These are phyloP conservation scores for Psilanteris sp. DNA, from an alignment of 1,140 invertebrate genomes.

Conservation along the genomic window DNA sequence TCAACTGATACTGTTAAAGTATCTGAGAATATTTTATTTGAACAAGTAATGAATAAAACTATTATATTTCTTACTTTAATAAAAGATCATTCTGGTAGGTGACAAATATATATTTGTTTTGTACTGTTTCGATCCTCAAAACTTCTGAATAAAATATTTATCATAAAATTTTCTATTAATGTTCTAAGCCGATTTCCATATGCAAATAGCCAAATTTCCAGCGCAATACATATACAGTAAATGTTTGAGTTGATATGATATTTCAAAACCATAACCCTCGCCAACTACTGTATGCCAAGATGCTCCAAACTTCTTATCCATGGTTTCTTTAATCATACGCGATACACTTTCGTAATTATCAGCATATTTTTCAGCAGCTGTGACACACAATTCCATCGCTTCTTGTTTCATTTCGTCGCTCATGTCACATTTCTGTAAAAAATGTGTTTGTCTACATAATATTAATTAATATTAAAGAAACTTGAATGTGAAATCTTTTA, in stretches of 20 bases:
- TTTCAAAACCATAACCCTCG: conserved; percentile 96
- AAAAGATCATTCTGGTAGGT: too few species aligned
- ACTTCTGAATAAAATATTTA: too few species aligned
- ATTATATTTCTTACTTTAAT: too few species aligned
- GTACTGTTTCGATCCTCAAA: too few species aligned
- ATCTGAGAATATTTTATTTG: too few species aligned
- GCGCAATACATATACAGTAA: conserved; percentile 96
- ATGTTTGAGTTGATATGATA: conserved; percentile 96
- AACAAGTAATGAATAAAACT: too few species aligned
- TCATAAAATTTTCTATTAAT: too few species aligned
- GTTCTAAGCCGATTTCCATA: conserved; percentile 87
- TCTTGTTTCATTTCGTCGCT: conserved; percentile 94
- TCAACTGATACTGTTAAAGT: too few species aligned
- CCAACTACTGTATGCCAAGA: conserved; percentile 97
- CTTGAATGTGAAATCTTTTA: too few species aligned
- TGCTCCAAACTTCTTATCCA: conserved; percentile 97
- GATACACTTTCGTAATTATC: conserved; percentile 88
- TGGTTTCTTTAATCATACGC: conserved; percentile 94
- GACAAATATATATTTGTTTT: too few species aligned
- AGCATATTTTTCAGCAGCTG: conserved; percentile 94
- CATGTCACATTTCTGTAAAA: conserved; percentile 92
- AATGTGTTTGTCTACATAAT: too few species aligned
- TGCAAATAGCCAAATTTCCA: conserved; percentile 93
- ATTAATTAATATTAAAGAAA: too few species aligned
- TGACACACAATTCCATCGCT: conserved; percentile 93